Base-by-base conservation (phyloP, 2,888 invertebrate genomes). In the Mythimna albipuncta region DNA sequence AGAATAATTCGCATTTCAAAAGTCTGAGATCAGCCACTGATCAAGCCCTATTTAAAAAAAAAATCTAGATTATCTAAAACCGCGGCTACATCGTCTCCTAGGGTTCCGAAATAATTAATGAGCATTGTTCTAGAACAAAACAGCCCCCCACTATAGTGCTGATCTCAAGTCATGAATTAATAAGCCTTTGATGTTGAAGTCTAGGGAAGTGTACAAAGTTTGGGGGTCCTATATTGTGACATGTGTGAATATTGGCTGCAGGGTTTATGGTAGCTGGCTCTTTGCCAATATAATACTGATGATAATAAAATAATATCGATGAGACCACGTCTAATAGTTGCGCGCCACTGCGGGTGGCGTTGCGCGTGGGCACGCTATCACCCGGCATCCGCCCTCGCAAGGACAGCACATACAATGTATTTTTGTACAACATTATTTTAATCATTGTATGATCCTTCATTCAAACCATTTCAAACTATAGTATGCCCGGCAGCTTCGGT, bases 361-460 rank as follows among this genome's bases (percentile, higher is more conserved):
- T 54, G 75, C 61, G 91, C 90, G 92, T 93, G 87, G 93, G 93
- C 88, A 83, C 89, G 67, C 85, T 91, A 93, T 93, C 93, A 50
- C 73, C 35, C 65, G 69, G 85, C 87, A 85, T 93, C 93, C 93
- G 92, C 87, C 89, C 89, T 85, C 85, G 79, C 93, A 91, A 93
- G 93, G 93, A 89, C 92, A 89, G 79, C 77, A 82, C 58, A 59
- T 58, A 80, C 74, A 72, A 62, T 80, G 77, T 78, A 76, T 71
- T 71, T 79, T 57, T 79, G 73, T 70, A 64, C 54, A 44, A 9
- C 38, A 71, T 55, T 72, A 64, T 71, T 61, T 69, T 82, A 55
- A 66, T 62, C 57, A 16, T 61, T 67, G 54, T 54, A 61, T 19
- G 57, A 66, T 82, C 57, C 35, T 54, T 61, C 21, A 44, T 35